Base-by-base conservation (phyloP, 1,140 invertebrate species). In the Drosophila pallidifrons region DNA sequence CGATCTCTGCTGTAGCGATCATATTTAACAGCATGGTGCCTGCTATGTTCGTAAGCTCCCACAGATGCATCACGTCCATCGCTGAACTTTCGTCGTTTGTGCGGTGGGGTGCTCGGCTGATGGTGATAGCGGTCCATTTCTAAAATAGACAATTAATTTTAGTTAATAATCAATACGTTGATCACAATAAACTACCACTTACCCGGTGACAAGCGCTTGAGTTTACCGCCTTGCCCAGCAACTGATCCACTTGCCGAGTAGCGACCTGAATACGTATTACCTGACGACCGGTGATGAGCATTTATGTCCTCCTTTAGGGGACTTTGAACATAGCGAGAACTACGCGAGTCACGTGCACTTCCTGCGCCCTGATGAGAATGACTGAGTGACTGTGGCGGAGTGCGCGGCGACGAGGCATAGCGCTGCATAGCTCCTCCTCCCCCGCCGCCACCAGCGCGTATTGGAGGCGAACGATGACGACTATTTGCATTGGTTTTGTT, bases 71-170 rank as follows among this genome's bases (percentile, higher is more conserved):
- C 88, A n/a, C 85, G 69, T 3, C 70, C 71, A 63, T 91, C 87
- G 54, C 59, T 35, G 13, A 80, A 83, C 86, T 92, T 93, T 76
- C 92, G 75, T 10, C 91, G 91, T 35, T 92, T 92, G 52, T 91
- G 89, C 1, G 91, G 89, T 11, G 92, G 81, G 16, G 92, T 87
- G 20, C 71, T 82, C 6, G 88, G 79, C 47, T 92, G 91, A 57
- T 91, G 88, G 30, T 85, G 86, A 61, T 83, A 91, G 13, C 88
- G 87, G 51, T 91, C 87, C 46, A 91, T 13, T 25, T 87, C 82
- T 87, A 32, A 10, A 74, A 63, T 25, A 43, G 11, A 2, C 52
- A 13, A 60, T 6, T 11, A 32, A 2, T 1, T 65, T 59, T 25
- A 64, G 2, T 32, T 5, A 54, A 49, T 43, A 49, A 32, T 35